Evolutionary conservation across 2,113 vertebrate species (phyloP), one percentile per base, ranked within the genome.

Genomic region (Nansenia antarctica): DNA sequence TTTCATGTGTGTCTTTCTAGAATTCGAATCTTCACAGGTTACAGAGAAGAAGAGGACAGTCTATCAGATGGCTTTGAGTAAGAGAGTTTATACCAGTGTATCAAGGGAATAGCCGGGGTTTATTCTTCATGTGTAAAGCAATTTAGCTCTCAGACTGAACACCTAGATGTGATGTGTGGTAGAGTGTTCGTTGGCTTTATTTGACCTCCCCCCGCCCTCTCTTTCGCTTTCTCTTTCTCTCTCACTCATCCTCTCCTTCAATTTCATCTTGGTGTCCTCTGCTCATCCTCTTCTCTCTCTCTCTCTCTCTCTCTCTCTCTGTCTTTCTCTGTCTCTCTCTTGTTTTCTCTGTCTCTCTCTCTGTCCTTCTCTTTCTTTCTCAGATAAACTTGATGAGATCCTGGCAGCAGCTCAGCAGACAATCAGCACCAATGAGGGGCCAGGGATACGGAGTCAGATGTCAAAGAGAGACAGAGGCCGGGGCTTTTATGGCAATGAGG

Each of bases 61-160:
- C 83, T 97, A 97, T 87, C 95, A 97, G 90, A 96, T 97, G 95
- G 95, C 95, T 76, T 79, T 97, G 87, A 97, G 95, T 97, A 94
- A 95, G 95, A 73, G 26, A 18, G 59, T 58, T 75, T 8, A 24
- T 69, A 37, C 77, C 6, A n/a, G 32, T 59, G 30, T 32, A n/a
- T 59, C 31, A 32, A 9, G 29, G 57, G 18, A 59, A 32, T 32
- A 30, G 29, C 26, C 11, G 2, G 52, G 52, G n/a, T 54, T 52
- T 52, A 52, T 54, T 24, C 26, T 49, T 49, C 6, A 20, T n/a
- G 9, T 49, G 20, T 49, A 2, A 49, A 49, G 1, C 4, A 49
- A n/a, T n/a, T 49, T 49, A 9, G 9, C 45, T n/a, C 45, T 59
- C 55, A 57, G 22, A n/a, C n/a, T n/a, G n/a, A n/a, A n/a, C n/a